Evolutionary conservation across 2,113 vertebrate species (phyloP), one percentile per base, ranked within the genome.

Genomic region (Leptocoma aspasia): DNA sequence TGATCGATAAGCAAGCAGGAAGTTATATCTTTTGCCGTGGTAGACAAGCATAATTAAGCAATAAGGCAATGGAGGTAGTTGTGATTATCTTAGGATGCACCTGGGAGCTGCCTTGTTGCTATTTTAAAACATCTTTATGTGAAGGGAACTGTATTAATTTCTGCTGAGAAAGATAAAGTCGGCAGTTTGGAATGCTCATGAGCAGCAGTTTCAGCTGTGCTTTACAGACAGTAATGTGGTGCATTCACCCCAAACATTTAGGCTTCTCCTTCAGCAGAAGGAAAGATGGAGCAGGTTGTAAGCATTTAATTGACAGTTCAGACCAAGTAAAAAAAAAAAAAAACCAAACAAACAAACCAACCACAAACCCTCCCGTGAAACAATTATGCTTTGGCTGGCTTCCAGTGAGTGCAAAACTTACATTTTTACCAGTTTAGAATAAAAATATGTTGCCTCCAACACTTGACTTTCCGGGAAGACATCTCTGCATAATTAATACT

Each of bases 41-140:
- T 9, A 87, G 92, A 92, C 79, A 96, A 94, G 75, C 57, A 77
- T 96, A 97, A 97, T 96, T 97, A 96, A 97, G 80, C 76, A 97
- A 92, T 97, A 94, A 97, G 94, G 59, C 63, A 95, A 75, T 93
- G 77, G 57, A 75, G 75, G 78, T 49, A 87, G n/a, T 35, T 95
- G 76, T 87, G 91, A 97, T 97, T 97, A 96, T 94, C 82, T 94
- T 80, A 92, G 59, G 33, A 84, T 95, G 52, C 70, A 96, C 81
- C 90, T 97, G 82, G 80, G 82, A 96, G 76, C 82, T 94, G 87
- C 75, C 64, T 95, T 79, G 86, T 84, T 93, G 71, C 82, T 94
- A 95, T 97, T 97, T 85, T 86, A 93, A 96, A 91, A 69, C 82
- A 53, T 92, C 94, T 96, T 95, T 93, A 92, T 97, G 45, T n/a